These are phyloP conservation scores for Trisateles emortualis DNA, from an alignment of 2,888 invertebrate species.

Conservation along the genomic window DNA sequence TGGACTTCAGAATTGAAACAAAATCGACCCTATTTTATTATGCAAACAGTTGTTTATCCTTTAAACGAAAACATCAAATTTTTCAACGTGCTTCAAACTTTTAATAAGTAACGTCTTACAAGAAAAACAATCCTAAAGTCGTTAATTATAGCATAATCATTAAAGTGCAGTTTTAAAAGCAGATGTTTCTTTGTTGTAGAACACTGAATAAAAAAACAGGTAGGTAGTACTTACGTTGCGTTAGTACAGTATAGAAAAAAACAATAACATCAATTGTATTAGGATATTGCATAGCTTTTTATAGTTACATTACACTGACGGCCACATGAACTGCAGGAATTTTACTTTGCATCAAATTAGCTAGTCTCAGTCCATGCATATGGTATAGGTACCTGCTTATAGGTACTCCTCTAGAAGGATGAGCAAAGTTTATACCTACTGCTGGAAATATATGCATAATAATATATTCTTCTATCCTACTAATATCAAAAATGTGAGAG, in stretches of 20 bases:
- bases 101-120: slow-evolving; percentile 36
- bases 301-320: no score
- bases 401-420: no score
- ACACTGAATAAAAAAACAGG: background rate
- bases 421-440: no score
- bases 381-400: no score
- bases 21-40: background rate
- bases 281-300: no score
- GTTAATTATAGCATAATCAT: slow-evolving; percentile 27
- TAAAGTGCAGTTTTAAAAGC: slow-evolving; percentile 11
- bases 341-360: no score
- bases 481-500: no score
- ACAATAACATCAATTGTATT: no score
- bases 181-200: slow-evolving; percentile 10
- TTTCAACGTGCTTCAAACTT: background rate
- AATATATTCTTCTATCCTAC: no score
- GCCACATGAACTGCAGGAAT: no score
- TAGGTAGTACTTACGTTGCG: slow-evolving; percentile 4
- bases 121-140: slow-evolving; percentile 23
- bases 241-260: background rate
- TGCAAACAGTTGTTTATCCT: background rate
- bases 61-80: background rate
- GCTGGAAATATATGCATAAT: no score
- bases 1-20: background rate
- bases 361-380: no score